phyloP scores from a whole-genome alignment of 2,797 vertebrate genomes.

The Schizopygopsis pylzovi region DNA sequence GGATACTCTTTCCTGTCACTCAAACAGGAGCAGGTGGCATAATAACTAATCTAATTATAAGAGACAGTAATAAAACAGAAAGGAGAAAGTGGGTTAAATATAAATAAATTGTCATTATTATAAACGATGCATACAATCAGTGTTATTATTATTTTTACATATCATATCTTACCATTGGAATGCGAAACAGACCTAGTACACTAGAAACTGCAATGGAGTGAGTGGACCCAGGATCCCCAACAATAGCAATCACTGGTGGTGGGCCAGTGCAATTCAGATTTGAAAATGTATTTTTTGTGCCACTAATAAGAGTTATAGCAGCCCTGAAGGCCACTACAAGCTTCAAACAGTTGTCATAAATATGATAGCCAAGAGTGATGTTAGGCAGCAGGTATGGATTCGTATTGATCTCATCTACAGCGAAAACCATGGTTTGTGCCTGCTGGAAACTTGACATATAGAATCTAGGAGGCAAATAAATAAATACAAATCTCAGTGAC shows the following conservation, averaged over 20 bases:
- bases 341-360: constrained; percentile 1
- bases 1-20: constrained; percentile 10
- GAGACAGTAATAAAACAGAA: neutral
- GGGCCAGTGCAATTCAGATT: neutral
- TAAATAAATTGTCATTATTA: neutral
- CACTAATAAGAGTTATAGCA: no score
- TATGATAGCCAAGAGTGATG: neutral
- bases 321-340: neutral
- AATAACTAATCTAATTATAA: neutral
- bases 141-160: neutral
- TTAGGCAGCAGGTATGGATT: neutral
- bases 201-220: constrained; percentile 59
- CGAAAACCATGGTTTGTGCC: neutral
- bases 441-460: constrained; percentile 34
- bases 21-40: neutral
- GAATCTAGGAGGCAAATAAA: constrained; percentile 29
- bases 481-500: neutral
- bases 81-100: neutral
- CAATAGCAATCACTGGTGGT: constrained; percentile 54
- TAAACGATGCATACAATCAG: neutral
- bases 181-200: constrained; percentile 54
- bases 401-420: neutral
- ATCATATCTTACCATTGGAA: constrained; percentile 52
- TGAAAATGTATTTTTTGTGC: no score
- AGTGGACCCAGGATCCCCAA: constrained; percentile 56